Percentiles rank a stretch among this genome's conserved stretches.
These are phyloP conservation scores for Molorchus minor DNA, from an alignment of 2,888 invertebrate genomes.

Conservation along the genomic window DNA sequence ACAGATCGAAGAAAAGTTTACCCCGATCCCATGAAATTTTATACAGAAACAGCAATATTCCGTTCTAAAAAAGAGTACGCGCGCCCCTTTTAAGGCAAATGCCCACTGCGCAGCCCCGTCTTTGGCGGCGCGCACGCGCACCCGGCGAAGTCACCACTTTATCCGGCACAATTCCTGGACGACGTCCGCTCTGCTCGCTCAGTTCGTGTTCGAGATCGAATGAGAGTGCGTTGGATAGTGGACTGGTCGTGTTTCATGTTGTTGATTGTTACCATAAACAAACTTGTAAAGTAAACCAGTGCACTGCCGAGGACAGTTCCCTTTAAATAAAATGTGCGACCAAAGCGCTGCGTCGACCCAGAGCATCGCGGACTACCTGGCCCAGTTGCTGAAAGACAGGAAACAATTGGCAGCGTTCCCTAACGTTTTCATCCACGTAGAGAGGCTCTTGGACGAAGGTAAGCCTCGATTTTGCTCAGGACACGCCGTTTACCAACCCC, in stretches of 20 bases:
- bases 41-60: slow-evolving; percentile 43
- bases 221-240: slow-evolving; percentile 38
- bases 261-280: slow-evolving; percentile 32
- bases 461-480: slow-evolving; percentile 48
- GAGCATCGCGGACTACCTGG: slow-evolving; percentile 99
- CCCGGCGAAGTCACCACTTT: neutral
- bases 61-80: slow-evolving; percentile 34
- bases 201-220: slow-evolving; percentile 42
- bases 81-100: slow-evolving; percentile 47
- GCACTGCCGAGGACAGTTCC: slow-evolving; percentile 19
- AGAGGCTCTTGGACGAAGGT: slow-evolving; percentile 99
- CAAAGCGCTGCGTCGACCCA: slow-evolving; percentile 74
- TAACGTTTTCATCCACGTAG: slow-evolving; percentile 99
- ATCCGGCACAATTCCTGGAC: slow-evolving; percentile 19
- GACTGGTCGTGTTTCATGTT: slow-evolving; percentile 34
- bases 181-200: slow-evolving; percentile 34
- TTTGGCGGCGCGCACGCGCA: slow-evolving; percentile 43
- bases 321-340: slow-evolving; percentile 63
- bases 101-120: slow-evolving; percentile 50
- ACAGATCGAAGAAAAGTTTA: neutral
- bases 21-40: slow-evolving; percentile 44
- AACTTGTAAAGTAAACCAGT: slow-evolving; percentile 31
- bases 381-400: slow-evolving; percentile 99
- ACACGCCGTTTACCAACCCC: slow-evolving; percentile 13
- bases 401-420: slow-evolving; percentile 99